Evolutionary conservation across 2,797 vertebrate genomes (phyloP).

Genomic region (Notamacropus eugenii): DNA sequence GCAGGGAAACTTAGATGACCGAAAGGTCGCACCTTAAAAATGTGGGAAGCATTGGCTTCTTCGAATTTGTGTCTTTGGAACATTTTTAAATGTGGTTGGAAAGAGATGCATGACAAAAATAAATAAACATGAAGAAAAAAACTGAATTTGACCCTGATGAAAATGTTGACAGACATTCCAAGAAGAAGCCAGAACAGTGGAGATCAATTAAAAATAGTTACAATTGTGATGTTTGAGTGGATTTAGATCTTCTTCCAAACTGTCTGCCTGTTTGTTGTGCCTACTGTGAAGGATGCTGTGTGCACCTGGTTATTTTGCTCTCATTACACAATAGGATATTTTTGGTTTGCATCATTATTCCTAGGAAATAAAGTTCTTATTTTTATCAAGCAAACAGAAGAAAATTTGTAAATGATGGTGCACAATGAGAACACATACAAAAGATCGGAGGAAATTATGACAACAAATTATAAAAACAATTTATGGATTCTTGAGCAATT

Average conservation of each 20-base stretch:
- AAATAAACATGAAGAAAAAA: conserved; percentile 15
- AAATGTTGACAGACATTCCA: conserved; percentile 63
- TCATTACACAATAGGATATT: conserved; percentile 82
- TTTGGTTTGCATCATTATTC: conserved; percentile 78
- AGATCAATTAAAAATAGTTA: conserved; percentile 75
- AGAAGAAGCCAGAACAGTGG: conserved; percentile 68
- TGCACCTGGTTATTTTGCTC: conserved; percentile 86
- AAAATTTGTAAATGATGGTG: conserved; percentile 71
- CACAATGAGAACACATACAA: conserved; percentile 68
- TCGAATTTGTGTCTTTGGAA: neutral
- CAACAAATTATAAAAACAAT: conserved; percentile 45
- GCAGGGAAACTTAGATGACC: conserved; percentile 8
- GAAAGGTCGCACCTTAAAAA: conserved; percentile 7
- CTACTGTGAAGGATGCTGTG: conserved; percentile 76
- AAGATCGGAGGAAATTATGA: conserved; percentile 58
- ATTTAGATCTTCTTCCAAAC: conserved; percentile 69
- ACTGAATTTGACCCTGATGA: conserved; percentile 59
- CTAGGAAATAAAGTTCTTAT: conserved; percentile 76
- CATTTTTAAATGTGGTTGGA: neutral
- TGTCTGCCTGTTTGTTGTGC: conserved; percentile 69
- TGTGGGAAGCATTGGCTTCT: neutral
- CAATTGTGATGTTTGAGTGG: conserved; percentile 74
- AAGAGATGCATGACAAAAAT: neutral
- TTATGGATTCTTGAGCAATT: conserved; percentile 21
- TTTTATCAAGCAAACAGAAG: conserved; percentile 79